Percentiles rank a stretch among this genome's conserved stretches.
These are phyloP conservation scores for Hestina assimilis DNA, from an alignment of 1,140 invertebrate genomes.

Conservation along the genomic window DNA sequence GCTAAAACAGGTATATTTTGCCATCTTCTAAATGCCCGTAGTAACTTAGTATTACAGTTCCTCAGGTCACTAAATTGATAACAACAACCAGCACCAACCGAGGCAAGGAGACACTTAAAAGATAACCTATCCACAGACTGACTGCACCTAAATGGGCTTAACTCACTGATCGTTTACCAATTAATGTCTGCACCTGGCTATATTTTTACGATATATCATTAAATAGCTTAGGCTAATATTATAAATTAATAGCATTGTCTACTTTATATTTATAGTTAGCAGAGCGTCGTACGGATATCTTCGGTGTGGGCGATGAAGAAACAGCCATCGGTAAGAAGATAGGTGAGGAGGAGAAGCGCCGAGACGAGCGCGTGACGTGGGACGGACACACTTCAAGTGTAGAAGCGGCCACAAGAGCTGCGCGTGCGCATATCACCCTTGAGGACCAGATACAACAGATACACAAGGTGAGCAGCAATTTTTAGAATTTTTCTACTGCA, in stretches of 20 bases:
- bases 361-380: constrained; percentile 96
- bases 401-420: constrained; percentile 93
- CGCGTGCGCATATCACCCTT: constrained; percentile 96
- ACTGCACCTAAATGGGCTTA: too few species aligned
- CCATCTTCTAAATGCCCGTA: background rate
- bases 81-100: too few species aligned
- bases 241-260: too few species aligned
- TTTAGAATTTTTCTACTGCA: too few species aligned
- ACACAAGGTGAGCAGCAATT: constrained; percentile 87
- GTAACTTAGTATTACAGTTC: too few species aligned
- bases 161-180: too few species aligned
- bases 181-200: too few species aligned
- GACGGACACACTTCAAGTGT: constrained; percentile 98
- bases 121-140: too few species aligned
- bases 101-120: too few species aligned
- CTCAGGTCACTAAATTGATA: too few species aligned
- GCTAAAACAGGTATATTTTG: constrained; percentile 83
- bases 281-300: constrained; percentile 99
- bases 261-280: constrained; percentile 87
- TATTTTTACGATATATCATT: too few species aligned
- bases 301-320: constrained; percentile 98
- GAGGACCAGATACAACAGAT: constrained; percentile 99
- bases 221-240: too few species aligned
- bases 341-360: constrained; percentile 94
- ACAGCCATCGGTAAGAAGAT: constrained; percentile 99